A percentile compares a stretch with the other conserved stretches of the same genome.
Evolutionary conservation across 2,888 invertebrate species (phyloP).

Genomic region (Arge pagana): DNA sequence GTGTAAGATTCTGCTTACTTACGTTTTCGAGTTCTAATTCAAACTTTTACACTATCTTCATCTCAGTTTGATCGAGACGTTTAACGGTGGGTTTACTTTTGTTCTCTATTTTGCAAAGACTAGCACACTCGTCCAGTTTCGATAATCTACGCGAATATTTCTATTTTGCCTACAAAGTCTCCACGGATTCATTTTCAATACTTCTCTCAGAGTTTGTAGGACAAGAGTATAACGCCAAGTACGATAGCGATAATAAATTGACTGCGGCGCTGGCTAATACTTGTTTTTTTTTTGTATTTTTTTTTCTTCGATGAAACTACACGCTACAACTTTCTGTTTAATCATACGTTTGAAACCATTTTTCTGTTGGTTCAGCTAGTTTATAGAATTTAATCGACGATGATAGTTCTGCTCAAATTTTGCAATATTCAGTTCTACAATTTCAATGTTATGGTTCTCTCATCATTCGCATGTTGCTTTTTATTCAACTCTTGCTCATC

Average conservation of each 20-base stretch:
- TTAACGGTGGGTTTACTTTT: slow-evolving; percentile 18
- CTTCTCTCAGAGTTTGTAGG: background rate
- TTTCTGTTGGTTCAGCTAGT: too few species aligned
- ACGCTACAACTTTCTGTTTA: slow-evolving; percentile 6
- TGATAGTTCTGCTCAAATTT: too few species aligned
- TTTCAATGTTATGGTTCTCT: too few species aligned
- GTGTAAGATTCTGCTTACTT: slow-evolving; percentile 2
- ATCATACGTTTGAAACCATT: too few species aligned
- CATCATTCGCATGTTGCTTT: too few species aligned
- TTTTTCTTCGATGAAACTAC: slow-evolving; percentile 11
- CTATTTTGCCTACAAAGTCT: slow-evolving; percentile 23
- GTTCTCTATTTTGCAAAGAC: slow-evolving; percentile 31
- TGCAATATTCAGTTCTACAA: too few species aligned
- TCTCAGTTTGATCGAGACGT: slow-evolving; percentile 48
- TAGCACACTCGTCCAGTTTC: slow-evolving; percentile 37
- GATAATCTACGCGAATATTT: too few species aligned
- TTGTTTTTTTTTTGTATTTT: too few species aligned
- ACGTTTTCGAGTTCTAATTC: slow-evolving; percentile 13
- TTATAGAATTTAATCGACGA: too few species aligned
- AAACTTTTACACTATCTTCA: slow-evolving; percentile 37
- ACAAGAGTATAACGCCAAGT: slow-evolving; percentile 19
- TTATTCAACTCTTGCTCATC: too few species aligned
- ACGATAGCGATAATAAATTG: slow-evolving; percentile 17
- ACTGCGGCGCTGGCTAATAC: too few species aligned
- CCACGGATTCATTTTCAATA: too few species aligned